A percentile compares a stretch with the other conserved stretches of the same genome.
Conservation (phyloP, 2,797 vertebrate species). For the Anas acuta region DNA sequence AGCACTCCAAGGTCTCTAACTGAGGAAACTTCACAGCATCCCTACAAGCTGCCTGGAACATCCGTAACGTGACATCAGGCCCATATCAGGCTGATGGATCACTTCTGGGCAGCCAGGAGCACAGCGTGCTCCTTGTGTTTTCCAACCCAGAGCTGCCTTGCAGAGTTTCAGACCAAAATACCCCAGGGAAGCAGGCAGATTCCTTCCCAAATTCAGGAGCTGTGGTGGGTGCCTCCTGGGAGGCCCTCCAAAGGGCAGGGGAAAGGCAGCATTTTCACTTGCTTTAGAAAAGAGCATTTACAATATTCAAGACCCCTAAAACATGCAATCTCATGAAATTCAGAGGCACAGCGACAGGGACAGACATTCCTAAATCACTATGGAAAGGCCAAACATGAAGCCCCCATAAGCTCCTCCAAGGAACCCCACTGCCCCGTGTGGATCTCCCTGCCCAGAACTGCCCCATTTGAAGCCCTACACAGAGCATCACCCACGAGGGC, state of each 20-base stretch:
- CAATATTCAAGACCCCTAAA: neutral
- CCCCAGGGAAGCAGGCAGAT: neutral
- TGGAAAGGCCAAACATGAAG: neutral
- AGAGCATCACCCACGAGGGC: neutral
- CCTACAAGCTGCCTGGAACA: neutral
- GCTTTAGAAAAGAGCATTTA: neutral
- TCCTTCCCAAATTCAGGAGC: neutral
- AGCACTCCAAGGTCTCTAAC: neutral
- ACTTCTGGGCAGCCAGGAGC: rapidly evolving
- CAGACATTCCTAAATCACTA: neutral
- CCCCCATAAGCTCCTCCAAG: neutral
- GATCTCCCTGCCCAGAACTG: neutral
- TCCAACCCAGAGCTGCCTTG: neutral
- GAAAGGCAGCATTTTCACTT: neutral
- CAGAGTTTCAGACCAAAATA: neutral
- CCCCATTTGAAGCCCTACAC: neutral
- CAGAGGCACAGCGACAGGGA: neutral
- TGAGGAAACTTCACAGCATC: neutral
- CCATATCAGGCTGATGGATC: neutral
- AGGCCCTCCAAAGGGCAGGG: neutral
- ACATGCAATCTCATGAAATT: neutral
- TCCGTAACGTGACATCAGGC: neutral
- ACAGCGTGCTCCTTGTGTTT: neutral
- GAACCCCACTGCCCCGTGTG: neutral
- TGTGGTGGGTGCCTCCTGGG: neutral